These are phyloP conservation scores for Chromis chromis DNA, from an alignment of 2,797 vertebrate species.

Conservation along the genomic window DNA sequence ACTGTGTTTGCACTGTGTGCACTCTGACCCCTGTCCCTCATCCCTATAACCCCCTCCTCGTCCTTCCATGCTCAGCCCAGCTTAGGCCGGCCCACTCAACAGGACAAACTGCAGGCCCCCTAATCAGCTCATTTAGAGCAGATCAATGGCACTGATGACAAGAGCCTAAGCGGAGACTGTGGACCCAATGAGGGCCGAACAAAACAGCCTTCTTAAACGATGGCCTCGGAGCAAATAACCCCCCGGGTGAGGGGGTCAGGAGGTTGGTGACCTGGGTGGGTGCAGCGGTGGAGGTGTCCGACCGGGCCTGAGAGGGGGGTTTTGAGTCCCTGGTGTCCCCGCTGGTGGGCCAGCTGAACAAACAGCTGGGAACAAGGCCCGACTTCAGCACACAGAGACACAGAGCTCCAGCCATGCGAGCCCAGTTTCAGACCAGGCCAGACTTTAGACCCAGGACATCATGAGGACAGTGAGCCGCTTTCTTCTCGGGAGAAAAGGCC, in stretches of 20 bases:
- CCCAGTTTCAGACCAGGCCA: slow-evolving; percentile 43
- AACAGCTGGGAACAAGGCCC: slow-evolving; percentile 84
- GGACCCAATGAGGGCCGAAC: slow-evolving; percentile 70
- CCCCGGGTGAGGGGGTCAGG: slow-evolving; percentile 74
- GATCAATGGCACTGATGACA: slow-evolving; percentile 83
- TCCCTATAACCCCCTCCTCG: slow-evolving; percentile 50
- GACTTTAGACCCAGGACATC: slow-evolving; percentile 57
- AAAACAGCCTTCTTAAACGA: slow-evolving; percentile 83
- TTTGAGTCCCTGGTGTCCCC: slow-evolving; percentile 76
- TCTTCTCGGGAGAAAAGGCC: slow-evolving; percentile 67
- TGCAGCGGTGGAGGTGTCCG: slow-evolving; percentile 74
- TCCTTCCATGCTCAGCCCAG: slow-evolving; percentile 56
- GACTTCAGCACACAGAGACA: slow-evolving; percentile 71
- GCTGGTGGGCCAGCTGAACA: slow-evolving; percentile 86
- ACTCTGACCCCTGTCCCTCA: slow-evolving; percentile 72
- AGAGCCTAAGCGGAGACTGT: slow-evolving; percentile 64
- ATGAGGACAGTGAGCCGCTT: slow-evolving; percentile 67
- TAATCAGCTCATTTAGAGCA: slow-evolving; percentile 84
- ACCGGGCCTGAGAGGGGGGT: slow-evolving; percentile 59
- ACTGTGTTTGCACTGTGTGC: slow-evolving; percentile 71
- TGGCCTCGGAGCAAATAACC: slow-evolving; percentile 82
- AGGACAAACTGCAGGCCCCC: slow-evolving; percentile 80
- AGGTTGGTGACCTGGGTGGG: slow-evolving; percentile 80
- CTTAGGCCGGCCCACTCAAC: slow-evolving; percentile 69
- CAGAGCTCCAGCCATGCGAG: slow-evolving; percentile 57